phyloP scores from a whole-genome alignment of 2,888 invertebrate species.

The Folsomia candida region DNA sequence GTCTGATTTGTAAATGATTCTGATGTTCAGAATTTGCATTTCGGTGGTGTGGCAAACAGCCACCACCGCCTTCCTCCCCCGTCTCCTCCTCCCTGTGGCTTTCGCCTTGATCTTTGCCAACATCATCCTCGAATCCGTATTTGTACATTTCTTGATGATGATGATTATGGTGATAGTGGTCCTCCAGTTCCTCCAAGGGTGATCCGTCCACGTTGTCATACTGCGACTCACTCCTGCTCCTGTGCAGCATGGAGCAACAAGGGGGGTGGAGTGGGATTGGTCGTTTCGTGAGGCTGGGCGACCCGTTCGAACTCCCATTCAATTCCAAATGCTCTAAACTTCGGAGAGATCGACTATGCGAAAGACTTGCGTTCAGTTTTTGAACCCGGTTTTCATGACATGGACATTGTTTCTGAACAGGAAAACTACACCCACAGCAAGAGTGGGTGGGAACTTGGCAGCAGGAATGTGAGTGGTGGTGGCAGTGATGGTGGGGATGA shows the following conservation, averaged over 20 bases:
- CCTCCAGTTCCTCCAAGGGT: neutral
- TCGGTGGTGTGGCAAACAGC: neutral
- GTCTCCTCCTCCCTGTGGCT: neutral
- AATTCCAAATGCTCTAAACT: neutral
- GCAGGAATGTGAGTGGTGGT: neutral
- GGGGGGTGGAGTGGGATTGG: neutral
- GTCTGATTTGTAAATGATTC: constrained; percentile 12
- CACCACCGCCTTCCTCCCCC: too few species aligned
- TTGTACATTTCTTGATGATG: neutral
- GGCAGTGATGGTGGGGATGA: neutral
- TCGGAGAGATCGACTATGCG: neutral
- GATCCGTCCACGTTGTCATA: neutral
- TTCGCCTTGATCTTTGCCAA: neutral
- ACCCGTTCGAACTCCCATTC: neutral
- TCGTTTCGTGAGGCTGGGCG: neutral
- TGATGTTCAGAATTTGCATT: neutral
- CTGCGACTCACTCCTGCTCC: neutral
- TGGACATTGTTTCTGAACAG: neutral
- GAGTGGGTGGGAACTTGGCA: neutral
- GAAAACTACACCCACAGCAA: neutral
- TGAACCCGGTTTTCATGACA: neutral
- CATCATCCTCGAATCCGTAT: neutral
- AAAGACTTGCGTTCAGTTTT: too few species aligned
- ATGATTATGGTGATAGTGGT: neutral
- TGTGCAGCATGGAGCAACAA: neutral